Base-by-base conservation (phyloP, 2,888 invertebrate genomes). In the Folsomia manolachei region DNA sequence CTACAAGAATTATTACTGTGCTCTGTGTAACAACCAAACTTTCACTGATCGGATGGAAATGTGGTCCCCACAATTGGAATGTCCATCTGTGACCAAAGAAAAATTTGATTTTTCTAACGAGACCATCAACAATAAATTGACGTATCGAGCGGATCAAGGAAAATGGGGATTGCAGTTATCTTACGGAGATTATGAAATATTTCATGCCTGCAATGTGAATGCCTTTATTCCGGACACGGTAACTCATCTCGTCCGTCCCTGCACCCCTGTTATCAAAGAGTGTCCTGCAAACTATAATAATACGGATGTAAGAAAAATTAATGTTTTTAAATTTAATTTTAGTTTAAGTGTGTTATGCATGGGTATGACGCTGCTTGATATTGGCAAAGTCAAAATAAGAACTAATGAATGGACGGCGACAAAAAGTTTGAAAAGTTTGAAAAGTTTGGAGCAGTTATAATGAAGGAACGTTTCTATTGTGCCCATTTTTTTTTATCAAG, bases 41-140 rank as follows among this genome's bases (percentile, higher is more conserved):
- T 78, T 78, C 62, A 76, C 60, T 53, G 79, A 78, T 11, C 23
- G 78, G 26, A 78, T 82, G 69, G 83, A 83, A 24, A 71, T 84
- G 18, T 85, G 86, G 86, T 82, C 81, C 39, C 83, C 85, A 7
- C 78, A 83, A 11, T 76, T 86, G 39, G 84, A 85, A 52, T 85
- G 85, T 72, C 83, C 83, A 0, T 81, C 81, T 2, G 75, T 83
- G 21, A 70, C 70, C 1, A 78, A 79, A 73, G 77, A 78, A 62
- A 71, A 77, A 65, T 23, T 75, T 63, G 71, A 76, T 66, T 24
- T 75, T 21, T 71, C 75, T 52, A 63, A 77, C 71, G 70, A 79
- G 74, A 62, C 75, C 72, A 65, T 81, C 74, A 27, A 70, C 75
- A 68, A 81, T 76, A 65, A 78, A 76, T 73, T 80, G 73, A 70